Conservation (phyloP, 53 echinoderm and acorn worm species). For the Luidia sarsii region DNA sequence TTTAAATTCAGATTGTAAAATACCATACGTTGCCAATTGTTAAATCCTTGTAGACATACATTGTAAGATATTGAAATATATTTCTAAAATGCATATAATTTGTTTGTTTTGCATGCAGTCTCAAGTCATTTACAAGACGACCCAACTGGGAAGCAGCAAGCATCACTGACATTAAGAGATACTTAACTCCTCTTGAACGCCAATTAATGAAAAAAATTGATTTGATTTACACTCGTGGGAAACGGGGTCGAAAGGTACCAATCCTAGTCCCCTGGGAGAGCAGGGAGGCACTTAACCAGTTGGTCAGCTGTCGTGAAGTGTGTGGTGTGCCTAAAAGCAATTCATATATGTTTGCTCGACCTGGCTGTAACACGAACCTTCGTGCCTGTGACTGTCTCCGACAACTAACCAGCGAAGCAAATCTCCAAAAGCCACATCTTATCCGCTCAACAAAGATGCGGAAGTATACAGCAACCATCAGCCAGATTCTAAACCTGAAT, state of each 20-base stretch:
- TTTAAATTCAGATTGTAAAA: no score
- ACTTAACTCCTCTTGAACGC: slow-evolving; percentile 41
- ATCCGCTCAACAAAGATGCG: slow-evolving; percentile 50
- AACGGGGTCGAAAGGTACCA: slow-evolving; percentile 48
- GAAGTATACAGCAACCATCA: slow-evolving; percentile 52
- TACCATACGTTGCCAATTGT: no score
- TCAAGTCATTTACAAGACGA: slow-evolving; percentile 1
- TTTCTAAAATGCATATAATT: no score
- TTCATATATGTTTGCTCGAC: slow-evolving; percentile 61
- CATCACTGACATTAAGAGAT: not conserved
- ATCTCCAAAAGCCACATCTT: slow-evolving; percentile 46
- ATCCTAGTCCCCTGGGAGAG: slow-evolving; percentile 25
- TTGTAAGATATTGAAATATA: no score
- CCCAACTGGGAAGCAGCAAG: slow-evolving; percentile 13
- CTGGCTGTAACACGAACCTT: slow-evolving; percentile 12
- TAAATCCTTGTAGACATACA: not conserved
- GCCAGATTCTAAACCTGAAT: slow-evolving; percentile 48
- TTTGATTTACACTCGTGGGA: slow-evolving; percentile 42
- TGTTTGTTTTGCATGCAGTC: no score
- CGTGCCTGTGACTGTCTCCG: slow-evolving; percentile 52
- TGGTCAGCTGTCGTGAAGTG: slow-evolving; percentile 12
- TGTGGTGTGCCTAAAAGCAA: slow-evolving; percentile 32
- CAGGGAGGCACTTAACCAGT: slow-evolving; percentile 29
- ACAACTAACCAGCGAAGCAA: slow-evolving; percentile 44
- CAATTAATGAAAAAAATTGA: slow-evolving; percentile 23